Evolutionary conservation across 2,888 invertebrate genomes (phyloP), one percentile per base, ranked within the genome.

Genomic region (Melanophora roralis): DNA sequence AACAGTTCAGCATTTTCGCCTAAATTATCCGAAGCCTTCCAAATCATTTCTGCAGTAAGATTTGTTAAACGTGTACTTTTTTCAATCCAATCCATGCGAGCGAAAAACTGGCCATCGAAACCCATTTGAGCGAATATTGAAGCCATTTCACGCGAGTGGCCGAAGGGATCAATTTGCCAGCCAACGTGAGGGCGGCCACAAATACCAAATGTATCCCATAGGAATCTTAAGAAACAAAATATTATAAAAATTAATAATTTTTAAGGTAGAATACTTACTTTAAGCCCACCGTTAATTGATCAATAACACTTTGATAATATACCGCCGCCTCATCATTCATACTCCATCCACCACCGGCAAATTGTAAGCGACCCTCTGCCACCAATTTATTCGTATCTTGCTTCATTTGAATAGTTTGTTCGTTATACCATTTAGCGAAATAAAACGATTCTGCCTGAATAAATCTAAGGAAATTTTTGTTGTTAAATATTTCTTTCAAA

Each of bases 81-180:
- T 86, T 98, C 98, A 86, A 95, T 93, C 88, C 94, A 97, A 89
- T 98, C 97, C 23, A 97, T 92, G 21, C 98, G 92, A 0, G 96
- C 97, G 72, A 98, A 92, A 85, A 97, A 94, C 81, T 97, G 89
- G 0, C 96, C 97, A 86, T 98, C 97, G 86, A 94, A 98, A 81
- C 96, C 97, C 93, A 98, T 94, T 88, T 94, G 94, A 0, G 95
- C 92, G 36, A 95, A 93, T 0, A 95, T 89, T 0, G 94, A 94
- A 0, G 97, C 97, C 91, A 95, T 95, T 89, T 97, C 97, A 3
- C 95, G 90, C 0, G 97, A 95, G 86, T 97, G 96, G 0, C 96
- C 96, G 85, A 96, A 97, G 0, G 96, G 94, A 90, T 97, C 96
- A 16, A 96, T 95, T 89, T 97, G 96, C 96, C 96, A 96, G 0